A percentile compares a stretch with the other conserved stretches of the same genome.
phyloP scores from a whole-genome alignment of 2,888 invertebrate species.

The Parelbella ahira region DNA sequence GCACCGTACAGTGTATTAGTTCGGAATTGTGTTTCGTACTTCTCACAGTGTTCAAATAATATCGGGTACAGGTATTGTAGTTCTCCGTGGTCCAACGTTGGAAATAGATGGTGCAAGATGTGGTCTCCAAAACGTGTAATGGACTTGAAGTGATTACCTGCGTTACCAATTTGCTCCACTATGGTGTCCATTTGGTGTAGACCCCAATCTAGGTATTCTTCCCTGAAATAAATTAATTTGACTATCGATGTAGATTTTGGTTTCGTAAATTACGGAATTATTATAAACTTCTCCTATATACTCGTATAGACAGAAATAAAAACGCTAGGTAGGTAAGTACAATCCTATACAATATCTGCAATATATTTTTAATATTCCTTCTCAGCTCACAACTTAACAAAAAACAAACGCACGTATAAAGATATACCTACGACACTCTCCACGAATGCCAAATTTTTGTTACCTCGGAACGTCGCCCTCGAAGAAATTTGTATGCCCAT shows the following conservation, averaged over 20 bases:
- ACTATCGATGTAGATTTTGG: too few species aligned
- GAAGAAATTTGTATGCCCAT: constrained; percentile 89
- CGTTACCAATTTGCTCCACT: constrained; percentile 85
- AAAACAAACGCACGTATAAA: too few species aligned
- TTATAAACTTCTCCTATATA: too few species aligned
- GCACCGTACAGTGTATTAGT: constrained; percentile 81
- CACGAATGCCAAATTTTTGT: too few species aligned
- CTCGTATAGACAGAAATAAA: too few species aligned
- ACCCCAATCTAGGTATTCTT: constrained; percentile 85
- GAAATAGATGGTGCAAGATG: constrained; percentile 89
- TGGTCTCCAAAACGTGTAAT: constrained; percentile 89
- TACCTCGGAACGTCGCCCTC: constrained; percentile 88
- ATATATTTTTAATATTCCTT: too few species aligned
- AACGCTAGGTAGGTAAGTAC: too few species aligned
- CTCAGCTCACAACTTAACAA: too few species aligned
- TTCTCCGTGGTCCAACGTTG: constrained; percentile 88
- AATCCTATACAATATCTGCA: too few species aligned
- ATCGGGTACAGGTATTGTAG: constrained; percentile 83
- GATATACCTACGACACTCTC: too few species aligned
- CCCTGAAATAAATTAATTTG: too few species aligned
- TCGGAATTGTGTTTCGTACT: constrained; percentile 79
- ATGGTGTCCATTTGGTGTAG: constrained; percentile 87
- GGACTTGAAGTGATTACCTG: constrained; percentile 82
- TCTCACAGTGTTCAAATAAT: constrained; percentile 82
- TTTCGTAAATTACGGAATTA: too few species aligned